Evolutionary conservation across 2,797 vertebrate genomes (phyloP).

Genomic region (Poliocrania exsul): DNA sequence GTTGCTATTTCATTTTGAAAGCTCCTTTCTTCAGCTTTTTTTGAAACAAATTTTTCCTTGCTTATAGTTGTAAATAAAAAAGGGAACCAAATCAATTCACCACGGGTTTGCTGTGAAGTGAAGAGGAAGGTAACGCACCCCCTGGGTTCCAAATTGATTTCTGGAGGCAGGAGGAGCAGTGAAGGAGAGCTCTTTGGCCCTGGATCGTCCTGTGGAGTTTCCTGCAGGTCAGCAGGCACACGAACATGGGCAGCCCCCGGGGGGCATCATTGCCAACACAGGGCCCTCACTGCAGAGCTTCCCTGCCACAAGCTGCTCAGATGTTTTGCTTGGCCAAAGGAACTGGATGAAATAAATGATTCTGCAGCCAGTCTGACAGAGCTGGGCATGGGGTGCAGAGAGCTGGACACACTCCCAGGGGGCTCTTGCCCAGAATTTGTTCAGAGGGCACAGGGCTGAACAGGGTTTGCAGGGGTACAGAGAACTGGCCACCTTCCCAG

Average conservation of each 20-base stretch:
- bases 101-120: background rate
- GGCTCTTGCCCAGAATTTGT: constrained; percentile 80
- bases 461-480: constrained; percentile 68
- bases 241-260: constrained; percentile 60
- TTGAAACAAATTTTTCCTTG: background rate
- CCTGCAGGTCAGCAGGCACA: constrained; percentile 71
- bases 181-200: constrained; percentile 21
- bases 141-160: constrained; percentile 62
- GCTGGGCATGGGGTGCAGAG: constrained; percentile 79
- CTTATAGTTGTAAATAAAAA: background rate
- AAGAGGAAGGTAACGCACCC: background rate
- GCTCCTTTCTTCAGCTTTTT: constrained; percentile 57
- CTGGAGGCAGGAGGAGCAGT: constrained; percentile 1
- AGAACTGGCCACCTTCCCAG: too few relatives aligned
- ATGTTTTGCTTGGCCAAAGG: constrained; percentile 81
- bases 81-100: constrained; percentile 12
- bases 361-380: constrained; percentile 79
- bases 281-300: constrained; percentile 70
- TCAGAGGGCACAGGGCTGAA: constrained; percentile 73
- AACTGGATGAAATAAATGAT: constrained; percentile 80
- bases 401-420: constrained; percentile 77
- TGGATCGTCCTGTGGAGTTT: background rate
- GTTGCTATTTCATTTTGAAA: constrained; percentile 43
- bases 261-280: constrained; percentile 68
- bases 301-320: constrained; percentile 70